Percentiles rank a stretch among this genome's conserved stretches.
Conservation (phyloP, 2,797 vertebrate genomes). For the Gymnothorax javanicus region DNA sequence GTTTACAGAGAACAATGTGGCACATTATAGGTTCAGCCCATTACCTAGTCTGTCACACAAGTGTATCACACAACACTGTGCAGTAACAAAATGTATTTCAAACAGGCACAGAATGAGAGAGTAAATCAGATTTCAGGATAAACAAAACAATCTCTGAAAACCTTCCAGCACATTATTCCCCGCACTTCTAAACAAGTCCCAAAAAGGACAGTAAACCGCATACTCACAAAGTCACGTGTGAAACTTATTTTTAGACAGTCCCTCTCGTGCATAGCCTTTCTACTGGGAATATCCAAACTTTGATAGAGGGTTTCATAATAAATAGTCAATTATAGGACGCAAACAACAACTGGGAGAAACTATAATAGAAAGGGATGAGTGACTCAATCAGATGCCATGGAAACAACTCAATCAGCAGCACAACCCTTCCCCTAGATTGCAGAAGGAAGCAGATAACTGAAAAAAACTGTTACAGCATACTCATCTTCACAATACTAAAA, state of each 20-base stretch:
- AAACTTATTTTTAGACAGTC: slow-evolving; percentile 53
- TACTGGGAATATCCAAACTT: slow-evolving; percentile 12
- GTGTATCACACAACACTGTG: neutral
- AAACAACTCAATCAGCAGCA: neutral
- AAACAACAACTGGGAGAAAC: neutral
- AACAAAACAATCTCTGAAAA: neutral
- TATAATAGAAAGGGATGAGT: neutral
- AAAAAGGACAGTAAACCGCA: slow-evolving; percentile 50
- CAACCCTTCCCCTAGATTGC: neutral
- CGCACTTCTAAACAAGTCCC: slow-evolving; percentile 44
- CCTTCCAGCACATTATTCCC: slow-evolving; percentile 21
- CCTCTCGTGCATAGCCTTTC: slow-evolving; percentile 21
- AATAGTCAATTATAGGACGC: neutral
- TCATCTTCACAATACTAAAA: neutral
- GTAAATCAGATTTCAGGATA: neutral
- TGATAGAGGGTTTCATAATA: slow-evolving; percentile 4
- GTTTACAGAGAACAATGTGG: neutral
- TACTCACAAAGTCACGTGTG: slow-evolving; percentile 36
- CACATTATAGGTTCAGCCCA: no score
- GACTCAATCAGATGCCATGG: neutral
- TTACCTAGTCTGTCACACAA: neutral
- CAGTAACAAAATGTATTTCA: neutral
- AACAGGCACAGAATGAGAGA: neutral
- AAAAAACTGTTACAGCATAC: neutral
- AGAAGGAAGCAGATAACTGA: neutral